Evolutionary conservation across 2,113 vertebrate species (phyloP).

Genomic region (Hippocampus mohnikei): DNA sequence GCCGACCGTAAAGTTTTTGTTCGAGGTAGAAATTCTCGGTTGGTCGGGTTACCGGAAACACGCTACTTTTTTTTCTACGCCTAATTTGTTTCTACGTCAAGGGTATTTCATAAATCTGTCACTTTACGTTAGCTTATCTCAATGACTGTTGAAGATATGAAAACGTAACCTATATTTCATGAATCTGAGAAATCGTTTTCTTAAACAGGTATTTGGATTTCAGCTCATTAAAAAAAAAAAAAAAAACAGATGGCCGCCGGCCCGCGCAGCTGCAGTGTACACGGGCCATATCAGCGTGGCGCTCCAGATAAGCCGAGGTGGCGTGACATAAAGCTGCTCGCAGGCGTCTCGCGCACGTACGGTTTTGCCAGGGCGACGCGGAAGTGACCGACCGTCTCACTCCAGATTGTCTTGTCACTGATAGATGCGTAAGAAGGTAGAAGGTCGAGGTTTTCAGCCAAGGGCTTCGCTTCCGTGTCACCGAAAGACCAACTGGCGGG

Average conservation of each 20-base stretch:
- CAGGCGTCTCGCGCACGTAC: slow-evolving; percentile 26
- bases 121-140: no score
- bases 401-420: slow-evolving; percentile 50
- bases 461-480: slow-evolving; percentile 20
- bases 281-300: slow-evolving; percentile 43
- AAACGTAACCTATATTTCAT: no score
- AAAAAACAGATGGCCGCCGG: slow-evolving; percentile 1
- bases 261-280: slow-evolving; percentile 25
- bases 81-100: no score
- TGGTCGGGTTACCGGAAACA: no score
- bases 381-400: slow-evolving; percentile 53
- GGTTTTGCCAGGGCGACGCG: slow-evolving; percentile 38
- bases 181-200: no score
- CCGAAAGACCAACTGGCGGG: slow-evolving; percentile 16
- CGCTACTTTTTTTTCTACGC: no score
- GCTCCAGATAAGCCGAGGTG: slow-evolving; percentile 54
- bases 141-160: no score
- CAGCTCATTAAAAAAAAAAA: neutral
- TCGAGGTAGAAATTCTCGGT: no score
- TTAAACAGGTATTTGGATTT: neutral
- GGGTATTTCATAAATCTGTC: no score
- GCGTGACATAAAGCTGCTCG: slow-evolving; percentile 40
- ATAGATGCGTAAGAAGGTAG: slow-evolving; percentile 45
- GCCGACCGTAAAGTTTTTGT: no score
- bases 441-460: slow-evolving; percentile 42